Conservation (phyloP, 30 jellyfish, hydroid and myxozoan genomes). For the Morbakka virulenta region DNA sequence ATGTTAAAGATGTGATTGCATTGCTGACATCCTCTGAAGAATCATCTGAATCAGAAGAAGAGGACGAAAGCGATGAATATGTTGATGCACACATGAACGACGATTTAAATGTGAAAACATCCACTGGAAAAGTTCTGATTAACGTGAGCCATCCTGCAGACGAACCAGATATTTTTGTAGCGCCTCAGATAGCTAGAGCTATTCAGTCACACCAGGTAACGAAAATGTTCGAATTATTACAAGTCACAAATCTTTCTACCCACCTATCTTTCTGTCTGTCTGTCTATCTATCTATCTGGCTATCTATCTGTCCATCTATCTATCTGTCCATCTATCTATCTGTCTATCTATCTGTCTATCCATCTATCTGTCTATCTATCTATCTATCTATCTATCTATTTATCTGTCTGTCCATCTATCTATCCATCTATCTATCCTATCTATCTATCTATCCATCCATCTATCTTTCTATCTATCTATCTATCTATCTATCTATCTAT, state of each 20-base stretch:
- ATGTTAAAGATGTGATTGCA: background rate
- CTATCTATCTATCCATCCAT: too few relatives aligned
- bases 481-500: too few relatives aligned
- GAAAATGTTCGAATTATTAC: background rate
- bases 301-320: too few relatives aligned
- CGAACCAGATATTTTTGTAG: conserved; percentile 81
- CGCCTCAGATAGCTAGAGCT: conserved; percentile 55
- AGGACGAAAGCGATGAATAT: background rate
- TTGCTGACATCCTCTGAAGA: background rate
- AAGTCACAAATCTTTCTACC: background rate
- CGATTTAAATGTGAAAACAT: conserved; percentile 13
- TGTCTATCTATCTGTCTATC: too few relatives aligned
- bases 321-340: too few relatives aligned
- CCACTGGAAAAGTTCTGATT: conserved; percentile 62
- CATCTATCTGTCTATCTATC: too few relatives aligned
- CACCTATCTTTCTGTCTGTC: background rate
- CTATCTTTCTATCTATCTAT: background rate
- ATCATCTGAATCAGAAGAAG: background rate
- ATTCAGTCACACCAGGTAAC: conserved; percentile 95
- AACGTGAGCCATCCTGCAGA: conserved; percentile 67
- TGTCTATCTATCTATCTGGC: too few relatives aligned
- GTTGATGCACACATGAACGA: conserved; percentile 46
- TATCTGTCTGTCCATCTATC: too few relatives aligned
- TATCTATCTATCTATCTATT: too few relatives aligned
- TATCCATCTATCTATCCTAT: too few relatives aligned